A percentile compares a stretch with the other conserved stretches of the same genome.
These are phyloP conservation scores for Molorchus minor DNA, from an alignment of 2,888 invertebrate genomes.

Conservation along the genomic window DNA sequence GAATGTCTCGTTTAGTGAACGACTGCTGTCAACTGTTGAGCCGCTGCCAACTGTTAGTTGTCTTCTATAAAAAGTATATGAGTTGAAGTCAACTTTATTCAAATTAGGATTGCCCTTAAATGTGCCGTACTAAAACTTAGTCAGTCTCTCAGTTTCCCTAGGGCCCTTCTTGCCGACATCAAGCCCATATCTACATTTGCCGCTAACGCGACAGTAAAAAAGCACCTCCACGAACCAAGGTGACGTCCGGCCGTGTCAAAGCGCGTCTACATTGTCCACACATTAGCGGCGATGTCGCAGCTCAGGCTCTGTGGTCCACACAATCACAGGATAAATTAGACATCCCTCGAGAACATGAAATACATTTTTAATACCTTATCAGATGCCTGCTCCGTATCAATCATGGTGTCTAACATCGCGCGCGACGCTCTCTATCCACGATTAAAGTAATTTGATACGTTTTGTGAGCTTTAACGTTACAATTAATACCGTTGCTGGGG, in stretches of 20 bases:
- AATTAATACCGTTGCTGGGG: constrained; percentile 13
- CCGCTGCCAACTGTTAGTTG: no score
- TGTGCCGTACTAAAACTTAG: no score
- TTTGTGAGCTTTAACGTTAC: constrained; percentile 22
- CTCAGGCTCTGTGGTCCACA: constrained; percentile 23
- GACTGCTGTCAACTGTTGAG: no score
- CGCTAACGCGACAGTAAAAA: constrained; percentile 21
- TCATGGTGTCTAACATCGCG: constrained; percentile 14
- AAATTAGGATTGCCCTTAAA: no score
- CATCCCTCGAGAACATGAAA: constrained; percentile 41
- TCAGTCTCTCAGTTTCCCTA: no score
- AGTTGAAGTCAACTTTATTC: no score
- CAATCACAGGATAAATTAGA: constrained; percentile 43
- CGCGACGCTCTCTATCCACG: constrained; percentile 16
- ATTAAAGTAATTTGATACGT: constrained; percentile 26
- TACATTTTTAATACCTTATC: constrained; percentile 46
- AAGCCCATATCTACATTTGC: no score
- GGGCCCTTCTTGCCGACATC: no score
- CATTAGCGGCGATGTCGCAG: constrained; percentile 42
- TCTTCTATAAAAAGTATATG: no score
- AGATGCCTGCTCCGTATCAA: constrained; percentile 32
- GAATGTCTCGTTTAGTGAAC: no score
- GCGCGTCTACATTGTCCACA: constrained; percentile 40
- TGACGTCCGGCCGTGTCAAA: constrained; percentile 38
- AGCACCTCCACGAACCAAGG: constrained; percentile 2